A percentile compares a stretch with the other conserved stretches of the same genome.
Conservation (phyloP, 2,113 vertebrate genomes). For the Cettia cetti region DNA sequence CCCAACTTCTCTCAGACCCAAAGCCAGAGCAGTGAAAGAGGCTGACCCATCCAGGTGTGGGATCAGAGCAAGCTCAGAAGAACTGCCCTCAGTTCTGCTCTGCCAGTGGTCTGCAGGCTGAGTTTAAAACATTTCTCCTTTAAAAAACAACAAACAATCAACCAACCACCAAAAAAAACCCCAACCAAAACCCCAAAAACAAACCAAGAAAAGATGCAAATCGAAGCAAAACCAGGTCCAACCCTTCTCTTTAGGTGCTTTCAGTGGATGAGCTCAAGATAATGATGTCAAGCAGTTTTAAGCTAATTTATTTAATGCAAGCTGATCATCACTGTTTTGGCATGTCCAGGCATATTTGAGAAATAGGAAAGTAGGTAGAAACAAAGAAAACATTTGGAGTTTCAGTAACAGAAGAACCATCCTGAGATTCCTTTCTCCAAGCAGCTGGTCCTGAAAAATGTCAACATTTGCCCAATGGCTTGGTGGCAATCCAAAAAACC, state of each 20-base stretch:
- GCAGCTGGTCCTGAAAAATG: not conserved
- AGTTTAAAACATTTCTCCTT: not conserved
- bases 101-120: not conserved
- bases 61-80: not conserved
- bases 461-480: not conserved
- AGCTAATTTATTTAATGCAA: not conserved
- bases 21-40: not conserved
- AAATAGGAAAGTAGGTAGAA: not conserved
- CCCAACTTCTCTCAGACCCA: not conserved
- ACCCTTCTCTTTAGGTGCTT: not conserved
- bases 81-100: accelerated
- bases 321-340: not conserved
- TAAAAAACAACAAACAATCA: not conserved
- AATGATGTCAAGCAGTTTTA: not conserved
- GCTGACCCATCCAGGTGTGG: accelerated
- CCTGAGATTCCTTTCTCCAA: not conserved
- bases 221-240: not conserved
- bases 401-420: not conserved
- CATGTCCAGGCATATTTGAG: not conserved
- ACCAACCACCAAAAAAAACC: not conserved
- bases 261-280: not conserved
- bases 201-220: not conserved
- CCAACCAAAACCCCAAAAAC: not conserved
- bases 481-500: not conserved
- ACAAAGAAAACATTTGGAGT: not conserved